Conservation (phyloP, 2,888 invertebrate species). For the Agonopterix subpropinquella region DNA sequence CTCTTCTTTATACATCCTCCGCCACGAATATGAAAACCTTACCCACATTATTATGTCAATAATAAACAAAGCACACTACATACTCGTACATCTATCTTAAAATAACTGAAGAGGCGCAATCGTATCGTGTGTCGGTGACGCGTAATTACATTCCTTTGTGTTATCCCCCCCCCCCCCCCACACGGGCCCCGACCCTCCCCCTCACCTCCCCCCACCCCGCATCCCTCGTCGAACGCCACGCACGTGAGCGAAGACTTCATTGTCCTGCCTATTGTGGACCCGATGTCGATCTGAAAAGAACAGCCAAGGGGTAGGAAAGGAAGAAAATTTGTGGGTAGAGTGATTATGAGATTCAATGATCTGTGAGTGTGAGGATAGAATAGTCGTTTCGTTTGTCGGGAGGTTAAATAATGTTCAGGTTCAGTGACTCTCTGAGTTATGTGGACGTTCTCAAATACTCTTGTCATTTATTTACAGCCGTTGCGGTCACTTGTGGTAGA, state of each 20-base stretch:
- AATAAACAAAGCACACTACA: too few species aligned
- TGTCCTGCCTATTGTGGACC: conserved; percentile 4
- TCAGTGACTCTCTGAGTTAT: too few species aligned
- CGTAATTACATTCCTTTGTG: conserved; percentile 67
- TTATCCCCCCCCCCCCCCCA: conserved; percentile 15
- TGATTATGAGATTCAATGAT: conserved; percentile 6
- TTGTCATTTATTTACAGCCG: too few species aligned
- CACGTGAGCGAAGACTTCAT: conserved; percentile 6
- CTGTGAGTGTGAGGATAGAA: background rate
- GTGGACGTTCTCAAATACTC: too few species aligned
- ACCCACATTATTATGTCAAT: too few species aligned
- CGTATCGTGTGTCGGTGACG: conserved; percentile 44
- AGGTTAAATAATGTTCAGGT: too few species aligned
- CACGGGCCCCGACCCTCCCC: background rate
- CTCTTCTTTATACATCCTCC: too few species aligned
- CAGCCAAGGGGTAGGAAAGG: conserved; percentile 2
- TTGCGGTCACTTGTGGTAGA: too few species aligned
- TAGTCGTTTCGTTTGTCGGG: background rate
- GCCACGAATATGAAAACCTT: too few species aligned
- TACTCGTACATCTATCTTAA: conserved; percentile 11
- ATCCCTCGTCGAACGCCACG: conserved; percentile 3
- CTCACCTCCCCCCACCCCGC: background rate
- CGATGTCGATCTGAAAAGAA: conserved; percentile 10
- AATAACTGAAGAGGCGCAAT: conserved; percentile 35
- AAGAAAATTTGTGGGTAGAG: conserved; percentile 4